These are phyloP conservation scores for Craniophora ligustri DNA, from an alignment of 2,888 invertebrate genomes.

Conservation along the genomic window DNA sequence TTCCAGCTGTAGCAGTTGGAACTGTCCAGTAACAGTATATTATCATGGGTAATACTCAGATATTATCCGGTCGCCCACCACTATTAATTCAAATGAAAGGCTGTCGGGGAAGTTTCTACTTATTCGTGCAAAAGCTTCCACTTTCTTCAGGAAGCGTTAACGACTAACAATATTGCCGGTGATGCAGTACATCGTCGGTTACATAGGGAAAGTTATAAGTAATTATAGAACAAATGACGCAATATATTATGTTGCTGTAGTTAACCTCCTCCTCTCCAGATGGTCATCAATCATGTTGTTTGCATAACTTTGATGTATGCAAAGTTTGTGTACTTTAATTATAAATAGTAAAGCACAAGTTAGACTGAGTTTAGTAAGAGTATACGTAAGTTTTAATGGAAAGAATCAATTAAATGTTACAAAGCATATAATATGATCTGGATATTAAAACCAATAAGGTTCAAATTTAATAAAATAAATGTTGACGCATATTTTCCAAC, in stretches of 20 bases:
- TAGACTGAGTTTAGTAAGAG: conserved; percentile 13
- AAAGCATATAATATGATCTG: background rate
- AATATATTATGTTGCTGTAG: conserved; percentile 28
- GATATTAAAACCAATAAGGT: background rate
- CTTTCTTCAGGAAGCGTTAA: conserved; percentile 66
- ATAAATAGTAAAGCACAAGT: conserved; percentile 18
- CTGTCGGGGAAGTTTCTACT: conserved; percentile 52
- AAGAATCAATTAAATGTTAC: background rate
- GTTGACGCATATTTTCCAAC: no score
- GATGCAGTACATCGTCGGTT: conserved; percentile 9
- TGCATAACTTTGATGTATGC: conserved; percentile 41
- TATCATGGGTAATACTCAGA: conserved; percentile 32
- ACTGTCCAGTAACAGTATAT: conserved; percentile 22
- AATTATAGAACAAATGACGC: conserved; percentile 39
- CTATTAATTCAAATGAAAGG: conserved; percentile 43
- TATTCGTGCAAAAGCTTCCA: conserved; percentile 41
- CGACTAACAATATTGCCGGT: conserved; percentile 5
- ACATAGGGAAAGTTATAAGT: conserved; percentile 33
- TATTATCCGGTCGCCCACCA: conserved; percentile 42
- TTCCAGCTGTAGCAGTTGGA: conserved; percentile 24
- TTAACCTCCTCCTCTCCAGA: conserved; percentile 27
- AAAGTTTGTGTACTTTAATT: conserved; percentile 41
- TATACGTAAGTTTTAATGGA: conserved; percentile 7
- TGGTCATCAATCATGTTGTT: conserved; percentile 50
- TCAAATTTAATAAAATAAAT: no score